Evolutionary conservation across 2,113 vertebrate species (phyloP).

Genomic region (Jacana jacana): DNA sequence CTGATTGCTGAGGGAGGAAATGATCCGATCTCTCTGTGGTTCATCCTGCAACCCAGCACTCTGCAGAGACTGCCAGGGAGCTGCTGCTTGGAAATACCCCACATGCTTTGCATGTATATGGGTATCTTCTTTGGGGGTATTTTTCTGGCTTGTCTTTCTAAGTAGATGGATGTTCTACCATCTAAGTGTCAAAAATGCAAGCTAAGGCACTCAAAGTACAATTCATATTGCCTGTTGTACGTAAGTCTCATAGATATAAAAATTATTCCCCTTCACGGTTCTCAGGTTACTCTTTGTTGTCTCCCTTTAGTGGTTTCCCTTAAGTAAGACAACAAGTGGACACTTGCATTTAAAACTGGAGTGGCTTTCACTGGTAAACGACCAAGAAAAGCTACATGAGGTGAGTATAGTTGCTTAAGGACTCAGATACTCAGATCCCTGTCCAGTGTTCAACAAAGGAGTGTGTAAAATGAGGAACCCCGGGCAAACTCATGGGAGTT

Average conservation of each 20-base stretch:
- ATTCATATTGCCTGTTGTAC: not conserved
- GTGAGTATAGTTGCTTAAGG: constrained; percentile 55
- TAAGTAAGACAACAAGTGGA: constrained; percentile 79
- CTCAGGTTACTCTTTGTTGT: not conserved
- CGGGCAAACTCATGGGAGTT: not conserved
- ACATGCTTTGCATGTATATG: not conserved
- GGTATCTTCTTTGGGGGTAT: not conserved
- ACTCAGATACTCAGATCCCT: not conserved
- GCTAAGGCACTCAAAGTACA: not conserved
- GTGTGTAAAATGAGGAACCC: not conserved
- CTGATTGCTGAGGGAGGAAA: not conserved
- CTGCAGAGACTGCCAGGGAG: not conserved
- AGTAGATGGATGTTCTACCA: not conserved
- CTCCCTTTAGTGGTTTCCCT: constrained; percentile 84
- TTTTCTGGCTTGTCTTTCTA: not conserved
- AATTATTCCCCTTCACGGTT: not conserved
- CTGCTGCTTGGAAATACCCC: not conserved
- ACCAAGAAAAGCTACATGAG: constrained; percentile 70
- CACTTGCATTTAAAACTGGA: constrained; percentile 87
- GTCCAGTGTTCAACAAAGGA: not conserved
- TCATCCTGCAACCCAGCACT: not conserved
- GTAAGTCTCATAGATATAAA: not conserved
- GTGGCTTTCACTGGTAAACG: constrained; percentile 85
- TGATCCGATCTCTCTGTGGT: not conserved
- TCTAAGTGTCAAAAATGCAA: not conserved